Conservation (phyloP, 2,797 vertebrate genomes). For the Phalloptychus januarius region DNA sequence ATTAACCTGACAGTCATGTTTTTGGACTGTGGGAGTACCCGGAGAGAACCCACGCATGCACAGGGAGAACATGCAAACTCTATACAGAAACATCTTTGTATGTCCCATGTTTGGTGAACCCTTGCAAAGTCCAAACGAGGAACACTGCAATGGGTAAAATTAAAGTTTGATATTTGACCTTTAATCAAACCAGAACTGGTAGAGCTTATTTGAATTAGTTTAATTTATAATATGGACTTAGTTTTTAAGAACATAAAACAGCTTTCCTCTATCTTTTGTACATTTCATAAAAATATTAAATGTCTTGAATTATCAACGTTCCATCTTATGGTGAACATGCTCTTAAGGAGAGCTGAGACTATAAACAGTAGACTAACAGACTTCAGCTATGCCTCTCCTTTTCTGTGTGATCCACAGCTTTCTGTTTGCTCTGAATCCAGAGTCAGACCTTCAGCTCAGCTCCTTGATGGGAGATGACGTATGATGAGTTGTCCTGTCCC, state of each 20-base stretch:
- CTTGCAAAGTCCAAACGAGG: not conserved
- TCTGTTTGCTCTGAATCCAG: conserved; percentile 7
- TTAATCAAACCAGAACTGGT: not conserved
- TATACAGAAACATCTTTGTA: no score
- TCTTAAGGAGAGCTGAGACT: not conserved
- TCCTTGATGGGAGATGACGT: conserved; percentile 29
- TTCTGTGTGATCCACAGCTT: conserved; percentile 9
- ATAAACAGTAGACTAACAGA: not conserved
- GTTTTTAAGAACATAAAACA: not conserved
- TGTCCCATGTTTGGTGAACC: not conserved
- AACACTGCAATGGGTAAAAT: not conserved
- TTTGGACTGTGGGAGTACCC: no score
- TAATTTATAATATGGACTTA: not conserved
- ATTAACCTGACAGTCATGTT: no score
- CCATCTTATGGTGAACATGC: not conserved
- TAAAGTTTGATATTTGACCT: not conserved
- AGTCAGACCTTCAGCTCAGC: not conserved
- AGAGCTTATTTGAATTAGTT: not conserved
- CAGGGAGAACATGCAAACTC: no score
- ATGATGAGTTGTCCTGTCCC: conserved; percentile 13
- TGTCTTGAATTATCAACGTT: not conserved
- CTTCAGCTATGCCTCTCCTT: conserved; percentile 7
- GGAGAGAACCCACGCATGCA: no score
- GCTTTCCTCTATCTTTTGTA: not conserved
- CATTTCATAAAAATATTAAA: not conserved